Evolutionary conservation across 2,797 vertebrate genomes (phyloP), one percentile per base, ranked within the genome.

Genomic region (Phylloscopus collybita): DNA sequence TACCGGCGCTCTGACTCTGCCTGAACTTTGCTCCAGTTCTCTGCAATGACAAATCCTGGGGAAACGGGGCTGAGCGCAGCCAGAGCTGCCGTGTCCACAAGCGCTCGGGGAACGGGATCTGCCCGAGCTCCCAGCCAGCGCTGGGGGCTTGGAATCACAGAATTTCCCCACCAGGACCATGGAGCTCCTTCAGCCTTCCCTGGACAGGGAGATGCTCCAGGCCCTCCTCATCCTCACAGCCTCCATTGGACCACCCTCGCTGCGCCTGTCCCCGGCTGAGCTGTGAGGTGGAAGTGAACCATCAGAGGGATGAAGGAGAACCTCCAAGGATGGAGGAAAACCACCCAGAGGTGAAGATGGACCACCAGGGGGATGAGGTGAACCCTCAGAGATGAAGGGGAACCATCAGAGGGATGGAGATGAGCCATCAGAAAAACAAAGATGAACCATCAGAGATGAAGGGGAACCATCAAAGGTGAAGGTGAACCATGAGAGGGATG

Each of bases 21-120:
- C 86, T 88, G 86, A 94, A 84, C 92, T 92, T 54, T 61, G 91
- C 86, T 81, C 86, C 91, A 90, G 50, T 81, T 96, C 88, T 56
- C 70, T 2, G 2, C 80, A 12, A 5, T 0, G 5, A 65, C 50
- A 50, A 71, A 69, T 59, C 40, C 70, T 15, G 17, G n/a, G 76
- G 73, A 91, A 73, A 36, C 4, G 13, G 17, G 60, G 76, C 65
- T 65, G 47, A 67, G 57, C 15, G 42, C 38, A 40, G 83, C 34
- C 73, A 72, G 3, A 10, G 3, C 29, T 57, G 51, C 23, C 80
- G 23, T 4, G 30, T 25, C 72, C 79, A 50, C 51, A 23, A 38
- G 78, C 4, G 69, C 92, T 45, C 27, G 11, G 79, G 0, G 23
- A 86, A 30, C 18, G 1, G 1, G 40, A 36, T 9, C 45, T 21